Percentiles rank a stretch among this genome's conserved stretches.
These are phyloP conservation scores for Hemicordylus capensis DNA, from an alignment of 2,113 vertebrate genomes.

Conservation along the genomic window DNA sequence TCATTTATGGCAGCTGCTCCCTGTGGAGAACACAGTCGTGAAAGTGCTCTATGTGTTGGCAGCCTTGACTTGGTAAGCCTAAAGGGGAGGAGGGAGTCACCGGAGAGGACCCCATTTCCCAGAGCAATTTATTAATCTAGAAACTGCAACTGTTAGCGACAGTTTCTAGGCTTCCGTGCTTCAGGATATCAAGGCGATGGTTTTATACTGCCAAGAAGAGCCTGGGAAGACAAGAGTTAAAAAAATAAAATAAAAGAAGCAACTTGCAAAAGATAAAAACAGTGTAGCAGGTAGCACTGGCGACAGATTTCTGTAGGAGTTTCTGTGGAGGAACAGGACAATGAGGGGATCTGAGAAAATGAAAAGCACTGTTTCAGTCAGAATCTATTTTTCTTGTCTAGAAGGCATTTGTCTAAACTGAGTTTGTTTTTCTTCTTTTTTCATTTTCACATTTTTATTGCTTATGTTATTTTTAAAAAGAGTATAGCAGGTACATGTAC, in stretches of 20 bases:
- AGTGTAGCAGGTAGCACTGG: neutral
- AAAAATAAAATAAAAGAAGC: constrained; percentile 29
- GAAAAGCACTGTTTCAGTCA: neutral
- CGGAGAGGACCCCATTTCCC: constrained; percentile 62
- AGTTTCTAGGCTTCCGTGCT: constrained; percentile 53
- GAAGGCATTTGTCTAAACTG: neutral
- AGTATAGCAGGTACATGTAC: neutral
- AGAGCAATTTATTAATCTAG: constrained; percentile 52
- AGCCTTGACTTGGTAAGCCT: constrained; percentile 48
- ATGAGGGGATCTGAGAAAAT: neutral
- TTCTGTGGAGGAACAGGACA: neutral
- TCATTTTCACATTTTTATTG: too few species aligned
- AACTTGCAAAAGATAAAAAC: constrained; percentile 14
- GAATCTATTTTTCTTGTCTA: neutral
- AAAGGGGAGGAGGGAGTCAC: constrained; percentile 26
- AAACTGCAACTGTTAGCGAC: constrained; percentile 63
- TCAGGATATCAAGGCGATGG: constrained; percentile 36
- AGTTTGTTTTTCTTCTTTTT: too few species aligned
- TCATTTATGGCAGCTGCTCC: constrained; percentile 43
- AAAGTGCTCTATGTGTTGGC: constrained; percentile 36
- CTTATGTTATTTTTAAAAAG: too few species aligned
- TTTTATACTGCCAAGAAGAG: constrained; percentile 35
- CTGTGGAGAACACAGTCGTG: constrained; percentile 42
- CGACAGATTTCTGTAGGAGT: neutral
- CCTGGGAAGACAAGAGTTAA: constrained; percentile 22